A percentile compares a stretch with the other conserved stretches of the same genome.
Conservation (phyloP, 2,888 invertebrate species). For the Leptinotarsa rubiginosa region DNA sequence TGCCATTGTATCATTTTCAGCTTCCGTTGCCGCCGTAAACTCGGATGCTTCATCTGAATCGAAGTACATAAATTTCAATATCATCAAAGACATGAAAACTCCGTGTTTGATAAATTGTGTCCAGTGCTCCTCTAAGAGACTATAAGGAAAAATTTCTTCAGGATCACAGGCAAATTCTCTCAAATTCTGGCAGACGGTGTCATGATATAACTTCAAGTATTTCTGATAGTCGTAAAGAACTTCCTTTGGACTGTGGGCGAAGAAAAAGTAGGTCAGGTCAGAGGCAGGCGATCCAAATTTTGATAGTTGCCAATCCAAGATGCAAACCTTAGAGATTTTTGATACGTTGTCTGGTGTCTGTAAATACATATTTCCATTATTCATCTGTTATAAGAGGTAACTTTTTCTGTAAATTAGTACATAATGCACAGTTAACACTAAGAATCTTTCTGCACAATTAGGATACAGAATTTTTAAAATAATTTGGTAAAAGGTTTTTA, state of each 20-base stretch:
- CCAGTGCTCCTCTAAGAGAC: slow-evolving; percentile 1
- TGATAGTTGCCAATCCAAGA: slow-evolving; percentile 52
- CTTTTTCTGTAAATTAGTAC: not conserved
- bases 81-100: slow-evolving; percentile 19
- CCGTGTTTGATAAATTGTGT: not conserved
- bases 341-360: slow-evolving; percentile 17
- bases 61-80: slow-evolving; percentile 28
- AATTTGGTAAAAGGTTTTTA: no score
- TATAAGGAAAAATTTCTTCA: slow-evolving; percentile 18
- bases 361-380: slow-evolving; percentile 19
- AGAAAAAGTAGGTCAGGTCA: slow-evolving; percentile 58
- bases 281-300: slow-evolving; percentile 43
- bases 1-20: not conserved
- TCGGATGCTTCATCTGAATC: slow-evolving; percentile 23
- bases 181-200: slow-evolving; percentile 40
- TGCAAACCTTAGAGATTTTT: slow-evolving; percentile 43
- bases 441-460: no score
- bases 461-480: no score
- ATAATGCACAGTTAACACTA: no score
- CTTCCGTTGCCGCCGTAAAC: not conserved
- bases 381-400: not conserved
- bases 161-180: not conserved
- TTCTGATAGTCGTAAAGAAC: slow-evolving; percentile 51
- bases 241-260: slow-evolving; percentile 53
- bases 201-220: slow-evolving; percentile 54